Evolutionary conservation across 1,140 invertebrate genomes (phyloP), one percentile per base, ranked within the genome.

Genomic region (Riptortus pedestris): DNA sequence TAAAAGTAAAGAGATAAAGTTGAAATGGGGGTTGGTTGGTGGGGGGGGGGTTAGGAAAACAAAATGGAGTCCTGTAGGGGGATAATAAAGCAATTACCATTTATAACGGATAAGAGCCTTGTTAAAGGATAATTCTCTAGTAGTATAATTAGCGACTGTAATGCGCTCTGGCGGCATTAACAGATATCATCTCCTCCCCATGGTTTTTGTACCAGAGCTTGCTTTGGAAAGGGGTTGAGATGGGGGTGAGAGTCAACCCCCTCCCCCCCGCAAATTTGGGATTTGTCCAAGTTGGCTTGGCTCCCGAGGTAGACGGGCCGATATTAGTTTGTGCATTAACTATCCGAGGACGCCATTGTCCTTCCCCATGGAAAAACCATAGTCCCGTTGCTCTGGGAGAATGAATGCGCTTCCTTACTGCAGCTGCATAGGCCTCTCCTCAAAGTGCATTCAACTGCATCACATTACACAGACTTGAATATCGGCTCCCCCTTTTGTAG

Each of bases 31-130:
- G n/a, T n/a, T n/a, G n/a, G n/a, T n/a, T n/a, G n/a, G n/a, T n/a
- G n/a, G n/a, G n/a, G n/a, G n/a, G n/a, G n/a, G n/a, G n/a, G n/a
- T n/a, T n/a, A n/a, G 28, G 62, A 45, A 47, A 43, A 33, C 5
- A 47, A 43, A 43, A 61, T 33, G 31, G 24, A 61, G 60, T 24
- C 2, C 11, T 2, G 24, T 20, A 47, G 38, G 60, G 60, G 60
- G 31, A 61, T 55, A 55, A 55, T 55, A 55, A 55, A 55, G 51
- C 51, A 55, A 55, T 55, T 55, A 55, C 51, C 51, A 55, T 55
- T 24, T 55, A 55, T 55, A 55, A 55, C 26, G n/a, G 18, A 24
- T 24, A 14, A 26, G 22, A 24, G 51, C 18, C 51, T 55, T 55
- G 51, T 55, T 55, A 47, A 61, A 29, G 28, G 62, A 55, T 48